Percentiles rank a stretch among this genome's conserved stretches.
Conservation (phyloP, 2,797 vertebrate species). For the Etheostoma perlongum region DNA sequence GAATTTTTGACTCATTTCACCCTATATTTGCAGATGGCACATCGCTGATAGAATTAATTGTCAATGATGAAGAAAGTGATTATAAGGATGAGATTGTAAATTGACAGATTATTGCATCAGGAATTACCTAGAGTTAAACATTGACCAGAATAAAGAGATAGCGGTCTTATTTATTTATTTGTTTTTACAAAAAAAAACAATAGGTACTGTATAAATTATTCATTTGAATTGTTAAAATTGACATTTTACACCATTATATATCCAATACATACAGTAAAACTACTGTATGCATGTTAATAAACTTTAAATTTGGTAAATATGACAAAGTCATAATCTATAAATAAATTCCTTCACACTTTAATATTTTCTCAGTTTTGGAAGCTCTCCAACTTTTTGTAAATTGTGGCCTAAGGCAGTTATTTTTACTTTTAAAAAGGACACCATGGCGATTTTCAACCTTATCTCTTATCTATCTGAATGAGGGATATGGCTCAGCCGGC, state of each 20-base stretch:
- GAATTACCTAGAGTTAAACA: background rate
- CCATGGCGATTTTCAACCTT: too few species aligned
- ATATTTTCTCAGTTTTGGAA: slow-evolving; percentile 7
- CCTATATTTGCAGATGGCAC: slow-evolving; percentile 16
- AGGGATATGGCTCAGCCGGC: too few species aligned
- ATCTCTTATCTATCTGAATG: too few species aligned
- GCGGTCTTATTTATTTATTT: too few species aligned
- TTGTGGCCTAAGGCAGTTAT: too few species aligned
- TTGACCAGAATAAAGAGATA: too few species aligned
- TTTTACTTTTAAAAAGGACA: too few species aligned
- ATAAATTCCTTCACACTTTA: background rate
- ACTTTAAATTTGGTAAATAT: background rate
- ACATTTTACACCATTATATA: background rate
- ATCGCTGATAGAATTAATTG: background rate
- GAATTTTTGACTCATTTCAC: background rate
- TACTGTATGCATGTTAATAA: background rate
- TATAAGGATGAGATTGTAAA: background rate
- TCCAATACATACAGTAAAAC: background rate
- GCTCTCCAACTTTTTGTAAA: background rate
- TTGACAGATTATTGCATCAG: background rate
- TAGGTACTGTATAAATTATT: background rate
- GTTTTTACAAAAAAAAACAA: background rate
- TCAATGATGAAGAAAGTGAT: background rate
- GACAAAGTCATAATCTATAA: background rate
- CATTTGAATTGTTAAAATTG: background rate